These are phyloP conservation scores for Pithecia hirsuta DNA, from an alignment of 2,797 vertebrate genomes.

Conservation along the genomic window DNA sequence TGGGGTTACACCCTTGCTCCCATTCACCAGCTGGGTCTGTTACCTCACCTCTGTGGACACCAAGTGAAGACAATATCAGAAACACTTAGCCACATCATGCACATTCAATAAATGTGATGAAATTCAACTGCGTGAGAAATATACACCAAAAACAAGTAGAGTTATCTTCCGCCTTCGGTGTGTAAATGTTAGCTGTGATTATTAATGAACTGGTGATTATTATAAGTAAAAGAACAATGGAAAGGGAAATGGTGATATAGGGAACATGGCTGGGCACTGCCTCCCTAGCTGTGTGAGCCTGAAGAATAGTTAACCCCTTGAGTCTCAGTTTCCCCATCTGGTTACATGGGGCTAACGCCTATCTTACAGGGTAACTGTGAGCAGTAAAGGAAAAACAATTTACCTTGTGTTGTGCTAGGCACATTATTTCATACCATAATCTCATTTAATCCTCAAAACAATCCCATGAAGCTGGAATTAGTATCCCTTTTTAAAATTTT, in stretches of 20 bases:
- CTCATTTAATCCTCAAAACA: background rate
- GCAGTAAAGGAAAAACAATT: background rate
- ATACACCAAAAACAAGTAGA: background rate
- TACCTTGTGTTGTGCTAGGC: background rate
- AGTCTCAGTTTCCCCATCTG: conserved; percentile 42
- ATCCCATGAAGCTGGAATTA: background rate
- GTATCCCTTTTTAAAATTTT: background rate
- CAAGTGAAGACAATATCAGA: background rate
- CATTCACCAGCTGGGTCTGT: background rate
- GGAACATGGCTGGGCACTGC: background rate
- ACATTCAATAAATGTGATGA: background rate
- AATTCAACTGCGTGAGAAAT: background rate
- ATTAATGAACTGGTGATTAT: background rate
- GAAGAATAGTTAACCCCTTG: background rate
- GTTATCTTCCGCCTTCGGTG: background rate
- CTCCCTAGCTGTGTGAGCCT: background rate
- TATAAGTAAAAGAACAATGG: background rate
- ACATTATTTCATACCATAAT: background rate
- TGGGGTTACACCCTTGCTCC: background rate
- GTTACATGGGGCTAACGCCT: background rate
- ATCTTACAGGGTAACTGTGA: background rate
- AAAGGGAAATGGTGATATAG: background rate
- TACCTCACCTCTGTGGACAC: background rate
- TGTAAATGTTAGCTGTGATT: background rate
- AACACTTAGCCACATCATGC: background rate